These are phyloP conservation scores for Macropis europaea DNA, from an alignment of 2,888 invertebrate species.

Conservation along the genomic window DNA sequence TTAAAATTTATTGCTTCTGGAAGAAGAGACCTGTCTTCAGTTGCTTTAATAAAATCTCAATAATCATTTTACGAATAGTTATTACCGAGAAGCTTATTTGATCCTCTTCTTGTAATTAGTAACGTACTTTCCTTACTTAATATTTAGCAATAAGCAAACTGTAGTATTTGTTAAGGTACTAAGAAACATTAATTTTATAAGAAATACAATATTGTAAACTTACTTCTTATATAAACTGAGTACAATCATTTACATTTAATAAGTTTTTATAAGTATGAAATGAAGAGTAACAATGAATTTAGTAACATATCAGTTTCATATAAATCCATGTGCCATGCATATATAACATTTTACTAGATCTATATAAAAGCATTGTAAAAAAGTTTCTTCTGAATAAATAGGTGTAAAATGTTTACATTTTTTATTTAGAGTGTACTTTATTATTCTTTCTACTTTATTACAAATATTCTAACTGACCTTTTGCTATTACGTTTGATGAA, in stretches of 20 bases:
- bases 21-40: not conserved
- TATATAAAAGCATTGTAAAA: too few species aligned
- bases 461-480: too few species aligned
- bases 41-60: not conserved
- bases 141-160: not conserved
- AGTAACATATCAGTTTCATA: too few species aligned
- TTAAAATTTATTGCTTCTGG: conserved; percentile 8
- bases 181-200: not conserved
- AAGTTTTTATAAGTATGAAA: not conserved
- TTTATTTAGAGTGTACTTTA: not conserved
- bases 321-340: too few species aligned
- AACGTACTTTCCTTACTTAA: not conserved
- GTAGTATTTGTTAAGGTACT: not conserved
- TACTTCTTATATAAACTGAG: not conserved
- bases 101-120: not conserved
- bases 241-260: not conserved
- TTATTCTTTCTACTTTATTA: too few species aligned
- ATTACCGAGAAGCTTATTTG: not conserved
- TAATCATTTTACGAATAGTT: not conserved
- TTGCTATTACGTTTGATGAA: too few species aligned
- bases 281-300: not conserved
- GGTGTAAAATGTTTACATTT: too few species aligned
- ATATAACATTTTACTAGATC: too few species aligned
- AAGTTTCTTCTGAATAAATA: too few species aligned
- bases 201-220: not conserved